Conservation (phyloP, 2,113 vertebrate genomes). For the Takifugu bimaculatus region DNA sequence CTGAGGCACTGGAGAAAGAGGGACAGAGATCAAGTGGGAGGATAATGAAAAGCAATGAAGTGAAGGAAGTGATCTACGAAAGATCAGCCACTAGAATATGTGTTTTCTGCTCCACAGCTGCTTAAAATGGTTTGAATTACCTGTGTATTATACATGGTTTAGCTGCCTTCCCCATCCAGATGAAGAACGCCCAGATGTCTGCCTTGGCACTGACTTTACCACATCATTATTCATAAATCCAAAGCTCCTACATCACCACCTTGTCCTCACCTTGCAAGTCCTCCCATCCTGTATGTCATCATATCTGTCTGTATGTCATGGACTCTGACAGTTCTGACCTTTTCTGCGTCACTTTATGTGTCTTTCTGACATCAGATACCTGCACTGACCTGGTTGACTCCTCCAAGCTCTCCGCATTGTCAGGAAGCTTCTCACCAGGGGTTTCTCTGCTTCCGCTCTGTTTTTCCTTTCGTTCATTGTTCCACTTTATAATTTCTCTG, state of each 20-base stretch:
- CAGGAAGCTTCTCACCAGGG: constrained; percentile 43
- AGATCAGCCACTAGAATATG: constrained; percentile 31
- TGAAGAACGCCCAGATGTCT: constrained; percentile 14
- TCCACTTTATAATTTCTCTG: background rate
- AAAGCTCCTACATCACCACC: constrained; percentile 8
- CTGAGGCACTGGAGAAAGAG: background rate
- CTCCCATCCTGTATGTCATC: background rate
- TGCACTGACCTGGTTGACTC: constrained; percentile 58
- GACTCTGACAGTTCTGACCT: constrained; percentile 15
- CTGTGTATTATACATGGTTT: no score
- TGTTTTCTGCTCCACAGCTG: constrained; percentile 27
- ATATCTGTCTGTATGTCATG: no score
- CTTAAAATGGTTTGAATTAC: constrained; percentile 19
- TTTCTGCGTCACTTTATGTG: constrained; percentile 43
- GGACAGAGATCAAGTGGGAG: background rate
- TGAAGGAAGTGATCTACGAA: background rate
- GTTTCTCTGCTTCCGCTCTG: constrained; percentile 37
- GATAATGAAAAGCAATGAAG: no score
- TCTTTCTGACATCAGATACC: constrained; percentile 50
- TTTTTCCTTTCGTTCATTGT: constrained; percentile 4
- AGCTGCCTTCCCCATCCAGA: constrained; percentile 14
- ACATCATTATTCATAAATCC: constrained; percentile 9
- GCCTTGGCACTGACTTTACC: constrained; percentile 37
- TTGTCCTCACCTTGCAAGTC: background rate
- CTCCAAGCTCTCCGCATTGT: constrained; percentile 43